A percentile compares a stretch with the other conserved stretches of the same genome.
Evolutionary conservation across 2,797 vertebrate genomes (phyloP).

Genomic region (Micromesistius poutassou): DNA sequence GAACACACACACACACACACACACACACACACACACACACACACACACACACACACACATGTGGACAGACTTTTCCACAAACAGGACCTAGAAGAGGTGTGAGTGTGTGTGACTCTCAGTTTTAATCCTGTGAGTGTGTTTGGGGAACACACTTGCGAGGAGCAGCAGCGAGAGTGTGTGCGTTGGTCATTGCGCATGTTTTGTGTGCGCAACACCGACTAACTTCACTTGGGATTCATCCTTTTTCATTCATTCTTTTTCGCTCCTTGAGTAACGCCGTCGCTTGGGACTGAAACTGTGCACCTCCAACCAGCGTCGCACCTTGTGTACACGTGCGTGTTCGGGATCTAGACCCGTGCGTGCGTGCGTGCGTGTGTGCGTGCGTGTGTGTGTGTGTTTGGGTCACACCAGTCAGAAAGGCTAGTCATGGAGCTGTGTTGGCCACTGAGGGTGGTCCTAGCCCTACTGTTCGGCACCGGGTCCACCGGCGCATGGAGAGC

Average conservation of each 20-base stretch:
- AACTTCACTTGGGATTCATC: not conserved
- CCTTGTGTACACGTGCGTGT: not conserved
- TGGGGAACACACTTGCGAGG: not conserved
- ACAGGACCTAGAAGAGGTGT: conserved; percentile 9
- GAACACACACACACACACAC: conserved; percentile 30
- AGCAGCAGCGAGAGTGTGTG: not conserved
- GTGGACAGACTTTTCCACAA: conserved; percentile 24
- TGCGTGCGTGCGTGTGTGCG: conserved; percentile 9
- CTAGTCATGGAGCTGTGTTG: conserved; percentile 44
- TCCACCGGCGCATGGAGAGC: conserved; percentile 70
- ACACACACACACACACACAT: conserved; percentile 36
- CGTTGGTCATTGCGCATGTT: not conserved
- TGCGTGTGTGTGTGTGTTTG: not conserved
- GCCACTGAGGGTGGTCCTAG: conserved; percentile 47
- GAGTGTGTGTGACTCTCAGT: conserved; percentile 17
- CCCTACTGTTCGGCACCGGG: conserved; percentile 52
- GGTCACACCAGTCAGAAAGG: not conserved
- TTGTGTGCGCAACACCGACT: not conserved
- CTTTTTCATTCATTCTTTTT: not conserved
- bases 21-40: conserved; percentile 33
- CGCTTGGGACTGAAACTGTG: not conserved
- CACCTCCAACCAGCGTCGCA: not conserved
- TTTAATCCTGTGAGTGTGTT: not conserved
- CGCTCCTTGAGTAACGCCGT: not conserved
- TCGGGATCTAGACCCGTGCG: conserved; percentile 1